Conservation (phyloP, 2,797 vertebrate genomes). For the Apogon talboti region DNA sequence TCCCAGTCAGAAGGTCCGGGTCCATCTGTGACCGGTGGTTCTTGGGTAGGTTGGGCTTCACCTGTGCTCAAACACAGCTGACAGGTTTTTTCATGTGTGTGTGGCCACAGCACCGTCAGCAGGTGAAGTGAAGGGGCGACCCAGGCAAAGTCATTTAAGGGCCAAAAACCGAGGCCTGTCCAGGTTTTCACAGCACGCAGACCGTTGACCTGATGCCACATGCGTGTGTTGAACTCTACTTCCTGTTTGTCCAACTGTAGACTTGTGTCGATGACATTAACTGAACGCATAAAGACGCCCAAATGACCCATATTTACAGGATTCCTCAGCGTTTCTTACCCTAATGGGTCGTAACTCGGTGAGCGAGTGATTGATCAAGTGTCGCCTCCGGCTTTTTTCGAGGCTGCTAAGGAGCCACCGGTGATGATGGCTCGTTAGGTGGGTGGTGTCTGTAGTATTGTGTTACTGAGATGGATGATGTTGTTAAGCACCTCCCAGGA, state of each 20-base stretch:
- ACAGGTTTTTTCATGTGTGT: no score
- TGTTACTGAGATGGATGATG: conserved; percentile 75
- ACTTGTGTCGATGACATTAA: conserved; percentile 13
- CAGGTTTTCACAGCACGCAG: no score
- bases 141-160: no score
- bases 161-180: no score
- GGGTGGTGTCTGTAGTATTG: conserved; percentile 49
- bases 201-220: no score
- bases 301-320: conserved; percentile 35
- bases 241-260: conserved; percentile 8
- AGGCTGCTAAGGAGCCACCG: conserved; percentile 32
- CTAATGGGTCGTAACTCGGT: conserved; percentile 10
- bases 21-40: no score
- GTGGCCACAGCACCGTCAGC: no score
- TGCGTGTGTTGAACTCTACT: no score
- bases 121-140: no score
- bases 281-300: not conserved
- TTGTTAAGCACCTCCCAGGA: conserved; percentile 72
- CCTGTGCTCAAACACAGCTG: no score
- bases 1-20: no score
- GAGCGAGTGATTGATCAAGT: conserved; percentile 35
- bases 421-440: conserved; percentile 61
- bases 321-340: conserved; percentile 21
- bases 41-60: no score
- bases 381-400: conserved; percentile 7